Evolutionary conservation across 2,888 invertebrate species (phyloP).

Genomic region (Protonemura montana): DNA sequence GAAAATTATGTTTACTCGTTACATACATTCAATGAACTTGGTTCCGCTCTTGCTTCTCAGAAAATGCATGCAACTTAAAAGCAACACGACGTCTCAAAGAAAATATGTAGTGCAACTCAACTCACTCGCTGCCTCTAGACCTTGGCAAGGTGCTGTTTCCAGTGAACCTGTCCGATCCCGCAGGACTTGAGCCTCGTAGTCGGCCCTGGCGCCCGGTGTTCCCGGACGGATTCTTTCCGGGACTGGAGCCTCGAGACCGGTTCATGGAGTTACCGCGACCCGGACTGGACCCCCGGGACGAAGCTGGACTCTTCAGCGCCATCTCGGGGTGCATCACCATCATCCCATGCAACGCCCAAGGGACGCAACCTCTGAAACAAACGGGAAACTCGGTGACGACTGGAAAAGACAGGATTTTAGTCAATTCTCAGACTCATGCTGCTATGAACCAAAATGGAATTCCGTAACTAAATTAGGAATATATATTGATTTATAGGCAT

Average conservation of each 20-base stretch:
- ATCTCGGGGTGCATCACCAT: conserved; percentile 41
- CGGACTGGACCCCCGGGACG: conserved; percentile 45
- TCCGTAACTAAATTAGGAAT: no score
- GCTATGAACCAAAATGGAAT: no score
- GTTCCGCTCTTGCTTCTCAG: no score
- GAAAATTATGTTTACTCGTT: no score
- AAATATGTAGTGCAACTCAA: conserved; percentile 46
- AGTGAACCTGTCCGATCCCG: conserved; percentile 52
- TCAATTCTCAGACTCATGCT: no score
- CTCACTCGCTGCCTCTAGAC: conserved; percentile 62
- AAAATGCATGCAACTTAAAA: no score
- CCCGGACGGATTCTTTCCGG: conserved; percentile 39
- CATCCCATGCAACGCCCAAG: conserved; percentile 16
- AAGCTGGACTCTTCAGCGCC: conserved; percentile 43
- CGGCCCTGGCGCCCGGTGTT: neutral
- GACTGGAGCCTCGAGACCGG: conserved; percentile 49
- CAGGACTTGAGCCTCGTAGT: conserved; percentile 58
- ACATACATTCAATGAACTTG: no score
- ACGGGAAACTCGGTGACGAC: no score
- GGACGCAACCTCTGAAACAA: no score
- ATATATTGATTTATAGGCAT: no score
- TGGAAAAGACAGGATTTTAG: no score
- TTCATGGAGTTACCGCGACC: neutral
- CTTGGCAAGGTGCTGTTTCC: conserved; percentile 53
- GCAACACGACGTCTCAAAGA: no score